phyloP scores from a whole-genome alignment of 2,797 vertebrate species.

The Chiloscyllium punctatum region DNA sequence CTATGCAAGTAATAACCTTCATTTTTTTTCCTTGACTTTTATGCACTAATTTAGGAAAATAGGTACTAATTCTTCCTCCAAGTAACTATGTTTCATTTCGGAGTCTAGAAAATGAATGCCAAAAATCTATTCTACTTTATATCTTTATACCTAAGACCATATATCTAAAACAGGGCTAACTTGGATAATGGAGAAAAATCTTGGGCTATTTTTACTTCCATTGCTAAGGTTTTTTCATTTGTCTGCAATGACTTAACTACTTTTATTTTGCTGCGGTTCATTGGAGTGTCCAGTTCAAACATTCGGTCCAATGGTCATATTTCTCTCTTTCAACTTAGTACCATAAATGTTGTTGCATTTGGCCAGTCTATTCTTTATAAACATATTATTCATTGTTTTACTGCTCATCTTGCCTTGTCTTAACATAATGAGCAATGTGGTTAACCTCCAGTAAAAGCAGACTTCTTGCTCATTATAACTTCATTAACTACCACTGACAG shows the following conservation, averaged over 20 bases:
- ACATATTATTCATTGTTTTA: neutral
- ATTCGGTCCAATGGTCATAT: neutral
- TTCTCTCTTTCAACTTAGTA: neutral
- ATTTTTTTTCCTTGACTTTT: too few relatives aligned
- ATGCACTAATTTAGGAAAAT: neutral
- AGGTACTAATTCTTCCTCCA: neutral
- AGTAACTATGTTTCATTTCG: neutral
- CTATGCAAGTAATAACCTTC: too few relatives aligned
- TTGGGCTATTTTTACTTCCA: neutral
- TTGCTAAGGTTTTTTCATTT: neutral
- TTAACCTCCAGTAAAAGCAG: neutral
- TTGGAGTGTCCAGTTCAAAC: neutral
- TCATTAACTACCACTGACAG: neutral
- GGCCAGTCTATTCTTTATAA: neutral
- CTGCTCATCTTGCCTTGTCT: neutral
- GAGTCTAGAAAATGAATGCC: neutral
- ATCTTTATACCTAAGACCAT: neutral
- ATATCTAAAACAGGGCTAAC: neutral
- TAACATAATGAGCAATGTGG: neutral
- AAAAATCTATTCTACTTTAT: neutral
- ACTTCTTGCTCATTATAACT: conserved; percentile 7
- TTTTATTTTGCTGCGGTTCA: neutral
- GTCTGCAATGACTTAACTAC: too few relatives aligned
- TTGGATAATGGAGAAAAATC: neutral
- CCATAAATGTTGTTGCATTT: neutral